These are phyloP conservation scores for Scolopax mira DNA, from an alignment of 2,113 vertebrate species.

Conservation along the genomic window DNA sequence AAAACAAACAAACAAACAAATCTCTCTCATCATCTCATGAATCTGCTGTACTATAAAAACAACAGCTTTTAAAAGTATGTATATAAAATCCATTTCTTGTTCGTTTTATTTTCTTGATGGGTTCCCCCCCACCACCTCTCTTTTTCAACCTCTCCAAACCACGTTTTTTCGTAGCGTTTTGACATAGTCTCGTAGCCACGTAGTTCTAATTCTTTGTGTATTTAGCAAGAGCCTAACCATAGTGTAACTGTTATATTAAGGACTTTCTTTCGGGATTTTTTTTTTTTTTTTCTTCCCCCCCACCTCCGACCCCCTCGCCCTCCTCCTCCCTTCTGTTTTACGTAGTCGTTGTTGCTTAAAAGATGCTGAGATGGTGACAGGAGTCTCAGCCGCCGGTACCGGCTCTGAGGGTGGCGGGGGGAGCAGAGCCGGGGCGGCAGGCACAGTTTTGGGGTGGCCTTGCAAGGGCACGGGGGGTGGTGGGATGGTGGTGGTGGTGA, in stretches of 20 bases:
- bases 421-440: not conserved
- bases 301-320: not conserved
- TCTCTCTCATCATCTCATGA: conserved; percentile 91
- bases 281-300: not conserved
- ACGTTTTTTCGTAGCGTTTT: conserved; percentile 72
- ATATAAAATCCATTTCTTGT: conserved; percentile 81
- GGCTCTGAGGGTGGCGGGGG: conserved; percentile 69
- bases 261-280: conserved; percentile 63
- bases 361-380: conserved; percentile 82
- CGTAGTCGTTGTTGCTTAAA: conserved; percentile 76
- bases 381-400: conserved; percentile 77
- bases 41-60: conserved; percentile 94
- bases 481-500: too few species aligned
- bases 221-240: conserved; percentile 78
- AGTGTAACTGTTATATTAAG: conserved; percentile 77
- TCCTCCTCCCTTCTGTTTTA: conserved; percentile 1
- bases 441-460: not conserved
- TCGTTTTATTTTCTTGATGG: conserved; percentile 79
- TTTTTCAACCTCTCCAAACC: conserved; percentile 73
- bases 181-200: conserved; percentile 76
- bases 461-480: conserved; percentile 44
- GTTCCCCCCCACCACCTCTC: conserved; percentile 27
- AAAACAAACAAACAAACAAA: not conserved
- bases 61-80: conserved; percentile 87
- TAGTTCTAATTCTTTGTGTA: conserved; percentile 77